phyloP scores from a whole-genome alignment of 2,113 vertebrate species.

The Hemibagrus wyckioides region DNA sequence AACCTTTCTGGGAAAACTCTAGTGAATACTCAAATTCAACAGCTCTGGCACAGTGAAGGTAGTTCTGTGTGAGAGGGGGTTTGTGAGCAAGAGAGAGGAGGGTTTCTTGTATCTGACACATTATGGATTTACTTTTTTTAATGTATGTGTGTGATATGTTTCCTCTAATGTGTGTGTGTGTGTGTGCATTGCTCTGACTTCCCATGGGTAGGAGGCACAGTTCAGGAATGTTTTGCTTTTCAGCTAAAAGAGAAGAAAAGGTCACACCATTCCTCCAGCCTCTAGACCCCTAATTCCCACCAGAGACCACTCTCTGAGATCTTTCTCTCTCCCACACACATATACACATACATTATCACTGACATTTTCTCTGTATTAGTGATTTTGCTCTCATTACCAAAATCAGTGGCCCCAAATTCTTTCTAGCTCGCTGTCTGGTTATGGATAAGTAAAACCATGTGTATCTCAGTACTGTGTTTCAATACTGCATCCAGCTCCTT shows the following conservation, averaged over 20 bases:
- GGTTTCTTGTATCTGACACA: neutral
- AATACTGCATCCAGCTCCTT: neutral
- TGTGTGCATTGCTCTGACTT: conserved; percentile 8
- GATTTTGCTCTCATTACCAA: neutral
- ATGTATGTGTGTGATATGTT: neutral
- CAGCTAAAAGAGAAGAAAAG: conserved; percentile 48
- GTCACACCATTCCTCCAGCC: conserved; percentile 41
- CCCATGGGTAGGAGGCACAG: conserved; percentile 48
- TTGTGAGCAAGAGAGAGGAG: neutral
- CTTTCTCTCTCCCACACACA: conserved; percentile 7
- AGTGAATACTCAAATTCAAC: neutral
- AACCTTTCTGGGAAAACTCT: neutral
- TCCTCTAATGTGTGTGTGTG: neutral
- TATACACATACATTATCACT: neutral
- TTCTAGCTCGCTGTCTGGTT: neutral
- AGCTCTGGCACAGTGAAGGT: neutral
- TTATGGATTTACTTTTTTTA: neutral
- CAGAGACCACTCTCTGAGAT: neutral
- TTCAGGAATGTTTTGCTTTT: conserved; percentile 68
- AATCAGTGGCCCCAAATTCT: neutral
- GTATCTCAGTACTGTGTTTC: conserved; percentile 8
- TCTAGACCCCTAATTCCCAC: conserved; percentile 7
- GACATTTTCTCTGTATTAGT: neutral
- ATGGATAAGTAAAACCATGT: conserved; percentile 47
- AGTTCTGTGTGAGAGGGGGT: neutral